phyloP scores from a whole-genome alignment of 1,140 invertebrate genomes.

The Bombus sylvicola region DNA sequence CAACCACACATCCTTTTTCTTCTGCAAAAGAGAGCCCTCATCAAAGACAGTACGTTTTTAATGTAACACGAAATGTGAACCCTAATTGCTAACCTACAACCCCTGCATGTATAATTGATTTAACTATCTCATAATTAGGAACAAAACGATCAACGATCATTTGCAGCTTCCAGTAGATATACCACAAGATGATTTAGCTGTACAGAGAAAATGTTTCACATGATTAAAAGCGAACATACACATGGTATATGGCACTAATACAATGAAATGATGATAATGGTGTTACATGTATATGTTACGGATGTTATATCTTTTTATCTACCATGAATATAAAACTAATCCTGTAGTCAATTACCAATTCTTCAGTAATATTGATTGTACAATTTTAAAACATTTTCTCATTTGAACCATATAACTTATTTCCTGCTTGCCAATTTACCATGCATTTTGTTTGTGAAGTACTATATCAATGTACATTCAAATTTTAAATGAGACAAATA shows the following conservation, averaged over 20 bases:
- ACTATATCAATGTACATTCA: neutral
- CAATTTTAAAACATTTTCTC: slow-evolving; percentile 61
- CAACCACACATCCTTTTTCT: slow-evolving; percentile 83
- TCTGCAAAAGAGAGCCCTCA: slow-evolving; percentile 83
- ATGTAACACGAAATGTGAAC: slow-evolving; percentile 77
- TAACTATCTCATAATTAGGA: slow-evolving; percentile 45
- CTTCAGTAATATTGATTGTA: neutral
- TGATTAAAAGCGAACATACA: slow-evolving; percentile 7
- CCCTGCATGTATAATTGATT: slow-evolving; percentile 52
- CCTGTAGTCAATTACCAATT: neutral
- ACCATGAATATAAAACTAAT: neutral
- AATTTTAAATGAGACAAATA: neutral
- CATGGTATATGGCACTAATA: slow-evolving; percentile 5
- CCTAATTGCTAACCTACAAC: slow-evolving; percentile 68
- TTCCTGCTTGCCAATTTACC: slow-evolving; percentile 55
- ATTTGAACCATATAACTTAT: slow-evolving; percentile 10
- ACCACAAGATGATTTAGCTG: slow-evolving; percentile 28
- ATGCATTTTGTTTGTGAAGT: slow-evolving; percentile 50
- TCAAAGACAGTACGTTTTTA: slow-evolving; percentile 82
- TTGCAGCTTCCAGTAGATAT: slow-evolving; percentile 31
- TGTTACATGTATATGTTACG: slow-evolving; percentile 16
- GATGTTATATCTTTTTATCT: slow-evolving; percentile 1
- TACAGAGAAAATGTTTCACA: slow-evolving; percentile 62
- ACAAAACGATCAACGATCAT: slow-evolving; percentile 48
- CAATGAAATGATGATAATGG: slow-evolving; percentile 23